A percentile compares a stretch with the other conserved stretches of the same genome.
These are phyloP conservation scores for Cottus gobio DNA, from an alignment of 2,113 vertebrate species.

Conservation along the genomic window DNA sequence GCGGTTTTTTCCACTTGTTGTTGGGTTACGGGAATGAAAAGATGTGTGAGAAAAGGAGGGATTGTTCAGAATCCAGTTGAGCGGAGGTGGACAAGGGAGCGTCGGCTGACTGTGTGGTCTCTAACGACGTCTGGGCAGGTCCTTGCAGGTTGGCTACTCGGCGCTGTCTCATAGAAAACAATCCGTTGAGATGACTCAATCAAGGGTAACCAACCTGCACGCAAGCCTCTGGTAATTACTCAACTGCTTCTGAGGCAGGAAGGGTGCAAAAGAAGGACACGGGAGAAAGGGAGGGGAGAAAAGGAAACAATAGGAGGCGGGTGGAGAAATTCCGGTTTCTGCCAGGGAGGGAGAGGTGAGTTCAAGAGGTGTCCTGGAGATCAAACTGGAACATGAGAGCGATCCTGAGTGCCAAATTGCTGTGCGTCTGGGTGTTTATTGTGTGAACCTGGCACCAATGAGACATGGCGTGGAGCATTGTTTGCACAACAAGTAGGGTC, in stretches of 20 bases:
- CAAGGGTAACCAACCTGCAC: slow-evolving; percentile 68
- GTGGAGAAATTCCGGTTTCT: slow-evolving; percentile 38
- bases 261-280: slow-evolving; percentile 44
- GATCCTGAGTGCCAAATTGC: slow-evolving; percentile 41
- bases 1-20: slow-evolving; percentile 45
- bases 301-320: slow-evolving; percentile 14
- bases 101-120: slow-evolving; percentile 70
- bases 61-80: slow-evolving; percentile 55
- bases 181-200: slow-evolving; percentile 73
- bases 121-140: slow-evolving; percentile 62
- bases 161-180: slow-evolving; percentile 52
- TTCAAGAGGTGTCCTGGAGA: slow-evolving; percentile 50
- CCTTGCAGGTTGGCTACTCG: slow-evolving; percentile 64
- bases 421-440: slow-evolving; percentile 61
- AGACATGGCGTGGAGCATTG: slow-evolving; percentile 59
- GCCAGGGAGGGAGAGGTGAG: slow-evolving; percentile 28
- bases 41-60: slow-evolving; percentile 38
- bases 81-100: slow-evolving; percentile 23
- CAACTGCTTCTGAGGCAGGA: slow-evolving; percentile 41
- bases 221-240: slow-evolving; percentile 69
- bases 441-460: slow-evolving; percentile 60
- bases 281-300: slow-evolving; percentile 11
- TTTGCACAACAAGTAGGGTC: slow-evolving; percentile 70
- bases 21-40: slow-evolving; percentile 36
- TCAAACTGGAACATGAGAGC: slow-evolving; percentile 53